Evolutionary conservation across 2,113 vertebrate species (phyloP).

Genomic region (Podarcis muralis): DNA sequence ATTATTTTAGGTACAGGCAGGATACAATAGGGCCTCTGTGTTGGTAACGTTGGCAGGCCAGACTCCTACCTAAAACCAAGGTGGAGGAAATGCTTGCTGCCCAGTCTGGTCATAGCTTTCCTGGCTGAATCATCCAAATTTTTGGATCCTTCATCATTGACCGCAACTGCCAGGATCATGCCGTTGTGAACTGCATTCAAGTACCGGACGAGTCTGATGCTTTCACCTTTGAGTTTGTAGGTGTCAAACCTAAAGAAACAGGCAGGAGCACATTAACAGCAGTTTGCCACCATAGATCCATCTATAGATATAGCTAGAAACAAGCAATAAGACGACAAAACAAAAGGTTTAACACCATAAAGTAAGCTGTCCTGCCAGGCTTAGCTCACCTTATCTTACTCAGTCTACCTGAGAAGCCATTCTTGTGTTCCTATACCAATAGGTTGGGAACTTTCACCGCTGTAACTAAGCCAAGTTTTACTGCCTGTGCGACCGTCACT

Average conservation of each 20-base stretch:
- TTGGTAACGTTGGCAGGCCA: background rate
- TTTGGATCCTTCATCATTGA: conserved; percentile 96
- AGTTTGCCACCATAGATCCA: background rate
- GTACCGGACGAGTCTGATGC: conserved; percentile 86
- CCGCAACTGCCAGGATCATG: conserved; percentile 86
- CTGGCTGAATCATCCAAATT: conserved; percentile 90
- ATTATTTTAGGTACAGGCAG: conserved; percentile 61
- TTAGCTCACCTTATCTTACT: too few species aligned
- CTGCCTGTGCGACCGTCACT: too few species aligned
- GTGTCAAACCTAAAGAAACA: conserved; percentile 88
- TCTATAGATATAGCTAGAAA: background rate
- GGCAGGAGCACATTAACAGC: background rate
- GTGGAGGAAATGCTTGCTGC: conserved; percentile 88
- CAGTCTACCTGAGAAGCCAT: too few species aligned
- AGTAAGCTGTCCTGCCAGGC: too few species aligned
- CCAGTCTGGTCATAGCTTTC: conserved; percentile 86
- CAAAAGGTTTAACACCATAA: too few species aligned
- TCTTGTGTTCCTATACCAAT: too few species aligned
- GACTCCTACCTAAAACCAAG: conserved; percentile 90
- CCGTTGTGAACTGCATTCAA: conserved; percentile 79
- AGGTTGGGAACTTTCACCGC: too few species aligned
- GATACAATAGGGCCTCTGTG: conserved; percentile 67
- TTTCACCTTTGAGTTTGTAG: conserved; percentile 90
- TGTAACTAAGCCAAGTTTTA: too few species aligned
- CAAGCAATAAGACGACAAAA: background rate